Base-by-base conservation (phyloP, 2,113 vertebrate genomes). In the Vireo altiloquus region DNA sequence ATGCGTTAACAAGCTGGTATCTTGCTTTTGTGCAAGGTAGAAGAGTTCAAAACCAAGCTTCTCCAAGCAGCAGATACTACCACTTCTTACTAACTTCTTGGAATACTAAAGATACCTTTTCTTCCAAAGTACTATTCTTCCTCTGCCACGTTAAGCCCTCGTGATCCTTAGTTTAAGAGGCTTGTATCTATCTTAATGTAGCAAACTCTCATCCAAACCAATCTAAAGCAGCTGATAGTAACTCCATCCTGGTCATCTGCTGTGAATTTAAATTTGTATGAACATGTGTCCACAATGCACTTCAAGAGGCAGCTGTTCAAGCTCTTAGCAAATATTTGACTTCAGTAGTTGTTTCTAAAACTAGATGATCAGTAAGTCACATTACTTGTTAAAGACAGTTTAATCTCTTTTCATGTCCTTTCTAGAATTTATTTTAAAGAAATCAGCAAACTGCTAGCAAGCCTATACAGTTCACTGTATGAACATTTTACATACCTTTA, bases 401-500 rank as follows among this genome's bases (percentile, higher is more conserved):
- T 33, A n/a, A 61, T 37, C 4, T 52, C 64, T 68, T 70, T 71
- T 54, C 46, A 31, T 25, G 64, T 31, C 3, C 35, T 72, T 92
- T 61, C 35, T 64, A 35, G 16, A 87, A 68, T 52, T 64, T 24
- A 39, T 56, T 89, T n/a, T 50, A 37, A 68, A 72, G 30, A 86
- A 74, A 85, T 46, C 40, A 86, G 33, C 7, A 40, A 78, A 75
- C n/a, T 87, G 31, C 28, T 65, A 7, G 15, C 40, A 92, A 54
- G 27, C 21, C 6, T 63, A 61, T 8, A 35, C 7, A 69, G 8
- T 65, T 57, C n/a, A 80, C 20, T 61, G 46, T 3, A 47, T 1
- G 3, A 87, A 44, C 6, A 35, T 47, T 90, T 79, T 81, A 96
- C 98, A 54, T 98, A 99, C 99, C 98, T 98, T 97, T 66, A 99